Base-by-base conservation (phyloP, 2,797 vertebrate species). In the Delichon dasypus region DNA sequence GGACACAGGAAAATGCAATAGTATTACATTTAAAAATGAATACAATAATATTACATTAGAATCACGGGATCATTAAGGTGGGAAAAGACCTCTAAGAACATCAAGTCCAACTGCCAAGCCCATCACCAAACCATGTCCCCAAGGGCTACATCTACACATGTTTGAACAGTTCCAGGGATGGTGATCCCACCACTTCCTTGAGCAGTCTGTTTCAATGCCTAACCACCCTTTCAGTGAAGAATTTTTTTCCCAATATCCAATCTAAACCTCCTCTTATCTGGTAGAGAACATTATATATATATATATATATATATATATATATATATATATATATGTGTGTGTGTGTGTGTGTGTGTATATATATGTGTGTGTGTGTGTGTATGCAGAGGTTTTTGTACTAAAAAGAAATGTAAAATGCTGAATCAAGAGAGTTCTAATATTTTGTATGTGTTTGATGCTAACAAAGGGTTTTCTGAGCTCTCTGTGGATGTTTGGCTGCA, bases 21-120 rank as follows among this genome's bases (percentile, higher is more conserved):
- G 8, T 27, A 18, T 55, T 55, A 7, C 25, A 55, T 42, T 42
- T 62, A 2, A 48, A 38, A 72, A 51, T 36, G 1, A 44, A 13
- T 50, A 9, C 21, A 44, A 36, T 9, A 9, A 15, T 36, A 23
- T 44, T 57, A 12, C 5, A 18, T 34, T 53, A 26, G 5, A 74
- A 30, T 61, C 17, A 27, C 1, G 1, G 29, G 45, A 51, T 58
- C n/a, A 9, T 60, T 22, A 40, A 22, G 5, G 12, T 60, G 34
- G 29, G 11, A 47, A 73, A 80, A 66, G 25, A 40, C 40, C 17
- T 47, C 16, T 25, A 30, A 60, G 21, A 34, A 16, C 7, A 22
- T 40, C 0, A 0, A 61, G 13, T 60, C 14, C 13, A 7, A 6
- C 17, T 54, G 22, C 34, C 40, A 48, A 81, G 10, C 40, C 61